phyloP scores from a whole-genome alignment of 92 coral and sea anemone genomes.

The Pocillopora meandrina region DNA sequence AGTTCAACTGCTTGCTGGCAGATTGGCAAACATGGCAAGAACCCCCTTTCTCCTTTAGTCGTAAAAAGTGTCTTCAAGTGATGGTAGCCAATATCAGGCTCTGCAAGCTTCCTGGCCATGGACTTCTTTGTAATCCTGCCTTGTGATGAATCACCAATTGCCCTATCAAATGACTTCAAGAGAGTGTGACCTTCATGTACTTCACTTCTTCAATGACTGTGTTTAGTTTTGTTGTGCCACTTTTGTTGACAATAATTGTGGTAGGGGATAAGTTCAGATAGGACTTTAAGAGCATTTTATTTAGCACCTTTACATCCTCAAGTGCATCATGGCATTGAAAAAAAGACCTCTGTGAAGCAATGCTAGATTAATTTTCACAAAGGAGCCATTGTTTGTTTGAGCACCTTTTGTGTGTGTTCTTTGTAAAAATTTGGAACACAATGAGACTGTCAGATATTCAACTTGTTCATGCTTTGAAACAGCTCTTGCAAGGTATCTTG shows the following conservation, averaged over 20 bases:
- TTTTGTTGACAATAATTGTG: slow-evolving; percentile 40
- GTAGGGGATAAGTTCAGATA: slow-evolving; percentile 1
- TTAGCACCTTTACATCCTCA: too few species aligned
- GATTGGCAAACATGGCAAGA: slow-evolving; percentile 7
- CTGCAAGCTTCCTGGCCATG: slow-evolving; percentile 27
- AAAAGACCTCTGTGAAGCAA: too few species aligned
- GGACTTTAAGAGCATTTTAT: too few species aligned
- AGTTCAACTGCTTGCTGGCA: neutral
- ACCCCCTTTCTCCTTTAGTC: neutral
- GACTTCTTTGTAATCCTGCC: slow-evolving; percentile 38
- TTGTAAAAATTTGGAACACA: too few species aligned
- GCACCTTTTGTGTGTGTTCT: too few species aligned
- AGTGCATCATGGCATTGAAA: too few species aligned
- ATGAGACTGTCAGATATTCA: too few species aligned
- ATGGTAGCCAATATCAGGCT: neutral
- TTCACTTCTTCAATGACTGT: slow-evolving; percentile 36
- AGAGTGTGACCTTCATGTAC: slow-evolving; percentile 18
- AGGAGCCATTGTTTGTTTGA: too few species aligned
- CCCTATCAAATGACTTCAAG: slow-evolving; percentile 12
- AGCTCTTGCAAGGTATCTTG: too few species aligned
- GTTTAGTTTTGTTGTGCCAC: slow-evolving; percentile 29
- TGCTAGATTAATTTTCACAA: too few species aligned
- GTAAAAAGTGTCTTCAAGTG: neutral
- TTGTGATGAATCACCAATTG: slow-evolving; percentile 27
- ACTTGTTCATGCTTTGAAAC: too few species aligned